These are phyloP conservation scores for Isichthys henryi DNA, from an alignment of 2,113 vertebrate genomes.

Conservation along the genomic window DNA sequence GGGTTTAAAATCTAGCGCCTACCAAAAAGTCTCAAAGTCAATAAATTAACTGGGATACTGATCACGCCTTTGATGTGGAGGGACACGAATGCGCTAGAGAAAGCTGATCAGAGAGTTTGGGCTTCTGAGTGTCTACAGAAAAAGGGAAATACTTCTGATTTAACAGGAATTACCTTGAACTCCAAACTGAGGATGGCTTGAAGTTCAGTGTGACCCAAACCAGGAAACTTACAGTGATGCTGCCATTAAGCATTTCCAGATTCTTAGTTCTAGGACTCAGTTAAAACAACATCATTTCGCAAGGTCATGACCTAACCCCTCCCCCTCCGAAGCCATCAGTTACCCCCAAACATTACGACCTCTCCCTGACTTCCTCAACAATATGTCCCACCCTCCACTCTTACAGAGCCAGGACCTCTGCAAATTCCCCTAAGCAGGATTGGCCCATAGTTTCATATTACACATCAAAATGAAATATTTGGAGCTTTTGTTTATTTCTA, in stretches of 20 bases:
- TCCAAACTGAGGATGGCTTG: not conserved
- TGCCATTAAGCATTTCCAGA: not conserved
- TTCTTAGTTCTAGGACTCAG: not conserved
- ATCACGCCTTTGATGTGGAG: not conserved
- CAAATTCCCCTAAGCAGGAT: not conserved
- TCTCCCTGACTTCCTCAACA: not conserved
- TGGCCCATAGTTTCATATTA: slow-evolving; percentile 13
- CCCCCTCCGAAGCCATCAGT: not conserved
- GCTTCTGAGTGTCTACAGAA: not conserved
- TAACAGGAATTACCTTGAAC: not conserved
- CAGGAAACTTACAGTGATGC: not conserved
- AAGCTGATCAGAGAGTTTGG: not conserved
- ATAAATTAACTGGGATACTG: not conserved
- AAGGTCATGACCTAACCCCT: not conserved
- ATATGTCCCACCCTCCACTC: not conserved
- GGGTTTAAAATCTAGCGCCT: not conserved
- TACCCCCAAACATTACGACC: not conserved
- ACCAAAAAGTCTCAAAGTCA: not conserved
- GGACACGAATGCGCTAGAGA: not conserved
- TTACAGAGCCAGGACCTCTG: not conserved
- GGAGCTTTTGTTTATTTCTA: slow-evolving; percentile 65
- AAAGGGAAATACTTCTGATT: not conserved
- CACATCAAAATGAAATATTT: slow-evolving; percentile 53
- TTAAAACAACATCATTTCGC: not conserved
- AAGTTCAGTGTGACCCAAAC: not conserved